These are phyloP conservation scores for Rotaria sp. DNA, from an alignment of 2,888 invertebrate genomes.

Conservation along the genomic window DNA sequence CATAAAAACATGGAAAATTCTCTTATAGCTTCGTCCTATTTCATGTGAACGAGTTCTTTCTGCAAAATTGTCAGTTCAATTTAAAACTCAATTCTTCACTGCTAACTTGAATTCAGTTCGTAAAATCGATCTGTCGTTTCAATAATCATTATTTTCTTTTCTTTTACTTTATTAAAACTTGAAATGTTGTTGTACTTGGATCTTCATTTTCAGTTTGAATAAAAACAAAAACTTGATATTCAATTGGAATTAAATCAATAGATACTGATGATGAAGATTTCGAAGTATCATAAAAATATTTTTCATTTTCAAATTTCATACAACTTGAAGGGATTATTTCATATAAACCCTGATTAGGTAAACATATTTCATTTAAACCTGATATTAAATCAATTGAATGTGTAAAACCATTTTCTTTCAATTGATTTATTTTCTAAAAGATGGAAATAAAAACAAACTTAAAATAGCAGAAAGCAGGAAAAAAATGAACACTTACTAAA, in stretches of 20 bases:
- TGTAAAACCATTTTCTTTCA: conserved; percentile 49
- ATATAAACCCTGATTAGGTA: conserved; percentile 61
- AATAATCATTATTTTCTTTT: too few relatives aligned
- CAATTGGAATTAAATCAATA: not conserved
- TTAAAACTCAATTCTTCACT: too few relatives aligned
- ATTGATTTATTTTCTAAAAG: conserved; percentile 49
- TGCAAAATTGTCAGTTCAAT: too few relatives aligned
- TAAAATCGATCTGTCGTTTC: too few relatives aligned
- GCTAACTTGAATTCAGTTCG: too few relatives aligned
- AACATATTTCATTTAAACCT: conserved; percentile 69
- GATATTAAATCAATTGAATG: conserved; percentile 58
- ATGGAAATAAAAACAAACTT: not conserved
- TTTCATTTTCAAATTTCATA: conserved; percentile 65
- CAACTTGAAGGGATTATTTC: conserved; percentile 67
- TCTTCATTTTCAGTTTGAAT: not conserved
- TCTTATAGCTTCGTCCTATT: too few relatives aligned
- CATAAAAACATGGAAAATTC: too few relatives aligned
- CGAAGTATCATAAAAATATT: conserved; percentile 59
- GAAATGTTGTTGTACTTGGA: not conserved
- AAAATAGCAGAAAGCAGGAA: not conserved
- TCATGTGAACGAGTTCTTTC: too few relatives aligned
- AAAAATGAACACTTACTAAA: not conserved
- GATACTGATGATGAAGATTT: conserved; percentile 38
- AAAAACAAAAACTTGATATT: conserved; percentile 1
- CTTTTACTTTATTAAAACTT: not conserved